phyloP scores from a whole-genome alignment of 2,888 invertebrate species.

The Parelbella ahira region DNA sequence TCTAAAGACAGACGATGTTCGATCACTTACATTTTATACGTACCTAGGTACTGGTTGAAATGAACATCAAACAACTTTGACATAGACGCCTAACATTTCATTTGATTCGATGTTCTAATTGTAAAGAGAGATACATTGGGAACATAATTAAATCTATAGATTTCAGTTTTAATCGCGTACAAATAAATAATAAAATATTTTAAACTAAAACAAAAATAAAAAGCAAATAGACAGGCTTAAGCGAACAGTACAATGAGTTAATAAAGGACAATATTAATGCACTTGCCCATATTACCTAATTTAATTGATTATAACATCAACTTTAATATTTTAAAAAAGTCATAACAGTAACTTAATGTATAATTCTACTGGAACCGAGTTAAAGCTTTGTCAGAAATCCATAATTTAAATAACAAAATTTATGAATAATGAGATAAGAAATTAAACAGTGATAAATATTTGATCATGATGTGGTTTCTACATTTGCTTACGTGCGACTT shows the following conservation, averaged over 20 bases:
- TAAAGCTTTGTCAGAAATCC: constrained; percentile 80
- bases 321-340: constrained; percentile 74
- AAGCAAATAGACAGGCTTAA: constrained; percentile 71
- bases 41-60: constrained; percentile 33
- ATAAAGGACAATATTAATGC: constrained; percentile 77
- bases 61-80: constrained; percentile 37
- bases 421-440: constrained; percentile 72
- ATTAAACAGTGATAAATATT: constrained; percentile 80
- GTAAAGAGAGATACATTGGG: constrained; percentile 43
- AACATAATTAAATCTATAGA: constrained; percentile 50
- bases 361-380: constrained; percentile 80
- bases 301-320: constrained; percentile 79
- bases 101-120: constrained; percentile 58
- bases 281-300: constrained; percentile 79
- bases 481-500: constrained; percentile 32
- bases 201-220: constrained; percentile 76
- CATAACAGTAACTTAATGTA: constrained; percentile 80
- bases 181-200: constrained; percentile 80
- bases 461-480: constrained; percentile 72
- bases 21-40: constrained; percentile 42
- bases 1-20: too few species aligned
- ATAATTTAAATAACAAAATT: constrained; percentile 79
- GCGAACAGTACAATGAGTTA: constrained; percentile 74
- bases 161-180: constrained; percentile 58
- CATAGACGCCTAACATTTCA: too few species aligned